Conservation (phyloP, 2,888 invertebrate genomes). For the Odontomyia ornata region DNA sequence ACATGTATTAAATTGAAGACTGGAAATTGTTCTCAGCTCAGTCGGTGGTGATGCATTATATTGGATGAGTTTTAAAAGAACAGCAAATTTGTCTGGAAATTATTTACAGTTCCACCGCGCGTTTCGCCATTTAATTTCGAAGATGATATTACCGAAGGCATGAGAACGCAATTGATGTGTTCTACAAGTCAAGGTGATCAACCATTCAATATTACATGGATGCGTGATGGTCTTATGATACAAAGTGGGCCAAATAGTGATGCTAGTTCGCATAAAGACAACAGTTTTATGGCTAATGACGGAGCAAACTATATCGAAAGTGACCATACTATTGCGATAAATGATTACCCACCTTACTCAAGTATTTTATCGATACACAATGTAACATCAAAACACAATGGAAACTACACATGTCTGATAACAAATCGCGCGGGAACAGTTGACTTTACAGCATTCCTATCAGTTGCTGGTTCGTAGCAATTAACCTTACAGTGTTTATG, state of each 20-base stretch:
- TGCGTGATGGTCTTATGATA: slow-evolving; percentile 65
- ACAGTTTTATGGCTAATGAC: neutral
- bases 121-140: slow-evolving; percentile 85
- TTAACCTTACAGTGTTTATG: too few relatives aligned
- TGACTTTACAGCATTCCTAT: slow-evolving; percentile 67
- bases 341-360: slow-evolving; percentile 67
- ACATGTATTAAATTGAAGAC: too few relatives aligned
- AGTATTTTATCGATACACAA: slow-evolving; percentile 65
- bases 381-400: slow-evolving; percentile 64
- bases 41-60: neutral
- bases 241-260: neutral
- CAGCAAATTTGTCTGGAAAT: neutral
- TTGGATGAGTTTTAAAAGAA: neutral
- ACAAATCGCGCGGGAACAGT: slow-evolving; percentile 65
- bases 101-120: slow-evolving; percentile 75
- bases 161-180: slow-evolving; percentile 77
- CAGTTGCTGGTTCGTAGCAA: slow-evolving; percentile 66
- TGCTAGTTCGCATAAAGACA: neutral
- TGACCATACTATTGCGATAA: slow-evolving; percentile 64
- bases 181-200: slow-evolving; percentile 69
- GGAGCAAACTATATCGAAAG: neutral
- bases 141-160: slow-evolving; percentile 79
- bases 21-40: too few relatives aligned
- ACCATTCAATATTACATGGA: slow-evolving; percentile 68
- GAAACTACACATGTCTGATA: slow-evolving; percentile 64